Base-by-base conservation (phyloP, 2,888 invertebrate genomes). In the Drosophila pegasa region DNA sequence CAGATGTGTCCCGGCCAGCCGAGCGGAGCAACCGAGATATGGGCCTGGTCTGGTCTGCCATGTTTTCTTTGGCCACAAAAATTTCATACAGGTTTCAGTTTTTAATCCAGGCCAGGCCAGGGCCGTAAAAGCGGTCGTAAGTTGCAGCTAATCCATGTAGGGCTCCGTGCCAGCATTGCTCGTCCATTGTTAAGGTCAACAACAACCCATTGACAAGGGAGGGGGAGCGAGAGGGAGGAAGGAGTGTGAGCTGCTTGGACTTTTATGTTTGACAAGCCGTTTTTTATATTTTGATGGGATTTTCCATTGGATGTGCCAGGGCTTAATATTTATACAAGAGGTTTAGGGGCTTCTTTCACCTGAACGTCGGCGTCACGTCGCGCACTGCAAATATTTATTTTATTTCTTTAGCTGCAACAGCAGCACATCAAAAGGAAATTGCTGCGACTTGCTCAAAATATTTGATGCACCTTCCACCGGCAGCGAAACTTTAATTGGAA, bases 141-240 rank as follows among this genome's bases (percentile, higher is more conserved):
- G 78, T 71, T 71, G 54, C 55, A 57, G 75, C 70, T 80, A 78
- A 80, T 80, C 79, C 78, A 60, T 69, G 71, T 68, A 56, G 57
- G 35, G 40, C 12, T 18, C 52, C 22, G 18, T 69, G 64, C 47
- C 68, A 62, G 48, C 54, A 41, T 57, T 75, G 61, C 52, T 78
- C 52, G 45, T 31, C 81, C 69, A 71, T 79, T 79, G 79, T 79
- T 79, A 74, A 78, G 79, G 81, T 80, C 81, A 78, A 65, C 80
- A 80, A 63, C 47, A 51, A 37, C 45, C 45, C 45, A 45, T 45
- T 45, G 16, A 25, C 35, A 22, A 48, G n/a, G 25, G 3, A 31
- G 22, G 22, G 45, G 1, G 47, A 5, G 8, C 1, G 45, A 1
- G 12, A 29, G 45, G 2, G 12, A 12, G 10, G 2, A 6, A 6